These are phyloP conservation scores for Ptiloglossa arizonensis DNA, from an alignment of 1,140 invertebrate genomes.

Conservation along the genomic window DNA sequence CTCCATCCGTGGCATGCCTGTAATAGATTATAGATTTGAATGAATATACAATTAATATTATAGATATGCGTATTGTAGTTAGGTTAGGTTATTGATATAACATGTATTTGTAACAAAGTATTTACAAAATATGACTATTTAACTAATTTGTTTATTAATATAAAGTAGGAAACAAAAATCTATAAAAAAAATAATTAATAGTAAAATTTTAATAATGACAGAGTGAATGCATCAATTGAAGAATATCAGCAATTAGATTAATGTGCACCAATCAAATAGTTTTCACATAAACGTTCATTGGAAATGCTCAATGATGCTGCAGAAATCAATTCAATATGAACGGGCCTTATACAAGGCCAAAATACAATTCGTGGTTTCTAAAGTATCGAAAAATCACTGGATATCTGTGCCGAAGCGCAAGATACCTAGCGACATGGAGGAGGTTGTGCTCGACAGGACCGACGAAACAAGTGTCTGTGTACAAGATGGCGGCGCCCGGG, in stretches of 20 bases:
- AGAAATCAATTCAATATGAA: slow-evolving; percentile 28
- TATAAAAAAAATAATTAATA: neutral
- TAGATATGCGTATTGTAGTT: neutral
- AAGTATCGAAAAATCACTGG: slow-evolving; percentile 41
- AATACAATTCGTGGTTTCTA: slow-evolving; percentile 47
- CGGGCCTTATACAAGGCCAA: slow-evolving; percentile 30
- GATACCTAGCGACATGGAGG: slow-evolving; percentile 26
- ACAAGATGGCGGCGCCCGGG: slow-evolving; percentile 74
- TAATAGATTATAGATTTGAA: neutral
- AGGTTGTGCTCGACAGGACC: slow-evolving; percentile 11
- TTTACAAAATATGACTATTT: neutral
- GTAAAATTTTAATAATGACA: neutral
- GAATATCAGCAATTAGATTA: neutral
- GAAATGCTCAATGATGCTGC: neutral
- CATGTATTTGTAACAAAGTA: neutral
- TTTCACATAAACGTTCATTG: neutral
- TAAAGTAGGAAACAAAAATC: neutral
- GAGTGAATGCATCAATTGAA: no score
- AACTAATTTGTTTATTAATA: no score
- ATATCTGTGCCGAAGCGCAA: slow-evolving; percentile 3
- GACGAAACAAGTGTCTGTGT: slow-evolving; percentile 73
- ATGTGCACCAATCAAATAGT: neutral
- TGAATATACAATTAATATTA: neutral
- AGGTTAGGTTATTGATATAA: neutral
- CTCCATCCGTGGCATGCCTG: no score